These are phyloP conservation scores for Latrodectus hesperus DNA, from an alignment of 2,888 invertebrate genomes.

Conservation along the genomic window DNA sequence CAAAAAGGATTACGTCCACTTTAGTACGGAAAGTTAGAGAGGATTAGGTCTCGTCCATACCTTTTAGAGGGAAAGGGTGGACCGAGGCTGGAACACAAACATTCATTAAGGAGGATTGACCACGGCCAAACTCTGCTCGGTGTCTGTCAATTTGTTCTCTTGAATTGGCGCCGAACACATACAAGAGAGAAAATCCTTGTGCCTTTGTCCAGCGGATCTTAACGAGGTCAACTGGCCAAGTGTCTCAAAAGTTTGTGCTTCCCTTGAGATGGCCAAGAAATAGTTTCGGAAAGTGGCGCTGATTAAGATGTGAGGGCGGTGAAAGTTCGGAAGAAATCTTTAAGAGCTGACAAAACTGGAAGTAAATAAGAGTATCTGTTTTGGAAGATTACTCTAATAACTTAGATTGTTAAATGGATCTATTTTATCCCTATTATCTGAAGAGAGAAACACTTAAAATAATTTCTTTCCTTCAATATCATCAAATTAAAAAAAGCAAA, in stretches of 20 bases:
- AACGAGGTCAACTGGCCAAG: constrained; percentile 49
- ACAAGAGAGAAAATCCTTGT: not conserved
- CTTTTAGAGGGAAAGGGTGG: constrained; percentile 25
- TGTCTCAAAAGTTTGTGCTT: constrained; percentile 37
- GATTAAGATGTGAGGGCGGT: not conserved
- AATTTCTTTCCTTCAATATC: too few species aligned
- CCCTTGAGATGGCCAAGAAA: constrained; percentile 10
- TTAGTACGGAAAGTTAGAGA: constrained; percentile 41
- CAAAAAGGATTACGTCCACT: constrained; percentile 53
- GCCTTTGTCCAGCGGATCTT: constrained; percentile 30
- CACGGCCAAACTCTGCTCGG: constrained; percentile 27
- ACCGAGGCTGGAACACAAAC: constrained; percentile 45
- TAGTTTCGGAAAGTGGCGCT: constrained; percentile 21
- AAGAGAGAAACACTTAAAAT: too few species aligned
- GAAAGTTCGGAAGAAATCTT: constrained; percentile 8
- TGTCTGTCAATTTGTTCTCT: constrained; percentile 56
- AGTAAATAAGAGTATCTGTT: too few species aligned
- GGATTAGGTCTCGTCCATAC: constrained; percentile 49
- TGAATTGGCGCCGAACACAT: not conserved
- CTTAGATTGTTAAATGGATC: too few species aligned
- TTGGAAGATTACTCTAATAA: too few species aligned
- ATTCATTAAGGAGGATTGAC: constrained; percentile 62
- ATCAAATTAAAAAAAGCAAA: too few species aligned
- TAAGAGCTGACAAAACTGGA: not conserved
- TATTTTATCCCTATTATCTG: too few species aligned